A percentile compares a stretch with the other conserved stretches of the same genome.
These are phyloP conservation scores for Hydrocynus forskahlii DNA, from an alignment of 2,797 vertebrate species.

Conservation along the genomic window DNA sequence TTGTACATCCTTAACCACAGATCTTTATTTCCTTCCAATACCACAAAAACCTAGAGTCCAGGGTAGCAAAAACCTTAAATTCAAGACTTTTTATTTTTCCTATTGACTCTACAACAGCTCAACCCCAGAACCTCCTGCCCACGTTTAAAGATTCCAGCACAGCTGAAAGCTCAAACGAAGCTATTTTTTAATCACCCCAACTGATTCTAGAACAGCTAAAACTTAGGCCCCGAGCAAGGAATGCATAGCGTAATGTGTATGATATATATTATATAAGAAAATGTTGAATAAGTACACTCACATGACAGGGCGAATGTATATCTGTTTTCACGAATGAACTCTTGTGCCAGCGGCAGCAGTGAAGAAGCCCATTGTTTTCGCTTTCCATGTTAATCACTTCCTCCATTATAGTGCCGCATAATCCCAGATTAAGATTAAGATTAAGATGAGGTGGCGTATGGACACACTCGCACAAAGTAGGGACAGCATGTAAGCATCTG, in stretches of 20 bases:
- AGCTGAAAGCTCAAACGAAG: too few species aligned
- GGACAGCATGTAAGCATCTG: not conserved
- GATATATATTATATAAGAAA: not conserved
- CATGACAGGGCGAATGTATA: not conserved
- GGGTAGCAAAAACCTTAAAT: not conserved
- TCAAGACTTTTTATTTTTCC: not conserved
- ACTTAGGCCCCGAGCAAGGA: not conserved
- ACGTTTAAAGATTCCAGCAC: too few species aligned
- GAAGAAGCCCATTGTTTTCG: constrained; percentile 39
- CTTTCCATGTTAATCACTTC: constrained; percentile 38
- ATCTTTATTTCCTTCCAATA: too few species aligned
- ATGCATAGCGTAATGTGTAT: too few species aligned
- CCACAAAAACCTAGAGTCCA: not conserved
- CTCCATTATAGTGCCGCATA: constrained; percentile 29
- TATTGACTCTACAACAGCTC: not conserved
- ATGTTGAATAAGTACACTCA: too few species aligned
- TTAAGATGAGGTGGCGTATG: constrained; percentile 24
- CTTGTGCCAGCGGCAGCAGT: not conserved
- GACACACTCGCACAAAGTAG: not conserved
- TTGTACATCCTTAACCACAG: too few species aligned
- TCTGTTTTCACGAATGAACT: not conserved
- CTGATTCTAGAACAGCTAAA: not conserved
- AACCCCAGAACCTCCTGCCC: not conserved
- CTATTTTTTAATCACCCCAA: too few species aligned
- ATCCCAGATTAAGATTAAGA: constrained; percentile 41